phyloP scores from a whole-genome alignment of 2,113 vertebrate genomes.

The Chrysemys picta region DNA sequence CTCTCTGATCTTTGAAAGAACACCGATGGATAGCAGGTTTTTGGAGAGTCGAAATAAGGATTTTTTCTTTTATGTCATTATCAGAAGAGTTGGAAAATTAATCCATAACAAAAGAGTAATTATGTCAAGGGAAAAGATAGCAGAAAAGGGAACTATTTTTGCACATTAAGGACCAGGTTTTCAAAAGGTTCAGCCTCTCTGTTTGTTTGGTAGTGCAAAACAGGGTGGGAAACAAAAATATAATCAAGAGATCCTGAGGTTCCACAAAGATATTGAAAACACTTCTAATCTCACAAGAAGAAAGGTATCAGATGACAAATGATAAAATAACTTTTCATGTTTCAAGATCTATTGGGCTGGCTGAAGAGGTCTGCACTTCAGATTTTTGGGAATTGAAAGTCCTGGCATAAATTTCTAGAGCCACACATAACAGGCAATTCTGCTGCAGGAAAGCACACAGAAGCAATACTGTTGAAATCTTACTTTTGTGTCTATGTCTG shows the following conservation, averaged over 20 bases:
- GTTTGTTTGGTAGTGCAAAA: background rate
- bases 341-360: background rate
- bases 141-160: background rate
- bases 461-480: background rate
- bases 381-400: background rate
- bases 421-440: background rate
- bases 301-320: background rate
- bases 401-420: background rate
- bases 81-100: background rate
- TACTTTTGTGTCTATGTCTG: background rate
- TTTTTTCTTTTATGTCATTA: background rate
- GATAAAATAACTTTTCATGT: background rate
- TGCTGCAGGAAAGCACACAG: background rate
- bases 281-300: background rate
- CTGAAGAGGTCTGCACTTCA: background rate
- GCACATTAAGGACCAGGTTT: background rate
- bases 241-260: background rate
- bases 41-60: fast-evolving
- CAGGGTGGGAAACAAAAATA: fast-evolving
- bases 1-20: background rate
- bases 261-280: background rate
- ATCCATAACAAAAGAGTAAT: background rate
- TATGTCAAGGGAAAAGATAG: background rate
- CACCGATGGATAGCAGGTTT: background rate
- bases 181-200: background rate